Evolutionary conservation across 1,140 invertebrate species (phyloP).

Genomic region (Aricia agestis): DNA sequence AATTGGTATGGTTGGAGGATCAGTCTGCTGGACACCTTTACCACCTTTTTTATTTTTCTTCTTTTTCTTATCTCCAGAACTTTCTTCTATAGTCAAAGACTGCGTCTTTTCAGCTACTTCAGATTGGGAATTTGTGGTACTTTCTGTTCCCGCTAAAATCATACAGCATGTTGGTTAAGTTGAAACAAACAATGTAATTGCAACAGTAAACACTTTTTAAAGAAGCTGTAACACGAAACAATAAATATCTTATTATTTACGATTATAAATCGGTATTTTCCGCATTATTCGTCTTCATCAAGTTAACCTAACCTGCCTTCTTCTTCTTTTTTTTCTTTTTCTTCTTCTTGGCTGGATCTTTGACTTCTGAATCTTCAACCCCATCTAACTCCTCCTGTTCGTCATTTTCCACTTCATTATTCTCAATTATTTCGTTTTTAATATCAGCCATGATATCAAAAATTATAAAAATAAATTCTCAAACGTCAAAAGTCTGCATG

Average conservation of each 20-base stretch:
- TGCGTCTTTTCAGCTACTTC: conserved; percentile 41
- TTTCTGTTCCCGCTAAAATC: conserved; percentile 41
- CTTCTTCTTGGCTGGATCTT: conserved; percentile 81
- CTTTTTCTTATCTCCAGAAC: conserved; percentile 77
- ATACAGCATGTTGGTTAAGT: conserved; percentile 18
- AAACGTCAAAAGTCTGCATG: conserved; percentile 19
- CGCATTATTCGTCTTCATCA: conserved; percentile 8
- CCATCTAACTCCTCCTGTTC: conserved; percentile 66
- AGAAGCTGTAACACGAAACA: not conserved
- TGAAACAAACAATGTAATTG: not conserved
- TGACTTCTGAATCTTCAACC: conserved; percentile 71
- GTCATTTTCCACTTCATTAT: conserved; percentile 53
- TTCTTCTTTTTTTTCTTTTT: conserved; percentile 87
- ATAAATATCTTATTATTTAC: not conserved
- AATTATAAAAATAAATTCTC: conserved; percentile 27
- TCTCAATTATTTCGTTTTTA: conserved; percentile 58
- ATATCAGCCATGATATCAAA: conserved; percentile 54
- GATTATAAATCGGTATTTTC: conserved; percentile 8
- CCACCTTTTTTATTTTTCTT: conserved; percentile 81
- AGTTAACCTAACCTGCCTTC: conserved; percentile 77
- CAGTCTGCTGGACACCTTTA: conserved; percentile 57
- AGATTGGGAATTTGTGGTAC: conserved; percentile 36
- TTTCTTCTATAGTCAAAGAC: conserved; percentile 41
- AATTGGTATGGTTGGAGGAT: conserved; percentile 91
- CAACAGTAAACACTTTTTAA: conserved; percentile 5